Evolutionary conservation across 2,797 vertebrate species (phyloP), one percentile per base, ranked within the genome.

Genomic region (Columba guinea): DNA sequence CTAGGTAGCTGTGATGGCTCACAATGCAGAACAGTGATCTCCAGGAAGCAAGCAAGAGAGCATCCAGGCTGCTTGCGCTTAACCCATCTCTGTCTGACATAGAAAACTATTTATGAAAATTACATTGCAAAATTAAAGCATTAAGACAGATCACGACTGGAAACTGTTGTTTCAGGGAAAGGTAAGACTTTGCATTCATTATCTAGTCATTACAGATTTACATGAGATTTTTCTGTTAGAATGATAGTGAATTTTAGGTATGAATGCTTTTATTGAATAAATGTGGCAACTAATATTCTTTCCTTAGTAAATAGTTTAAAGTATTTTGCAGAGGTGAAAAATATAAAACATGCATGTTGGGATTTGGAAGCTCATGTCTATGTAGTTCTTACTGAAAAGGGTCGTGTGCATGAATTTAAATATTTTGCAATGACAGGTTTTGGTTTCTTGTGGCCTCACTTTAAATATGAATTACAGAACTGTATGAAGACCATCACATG

Each of bases 41-140:
- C 82, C 92, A 95, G 93, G 96, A 97, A 97, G 75, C 71, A 90
- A 93, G 79, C 67, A 92, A 95, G 90, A 82, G 62, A 94, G 71
- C 87, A 90, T 91, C 89, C 87, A 81, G 87, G 58, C 88, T 87
- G 49, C 52, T 68, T 82, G 62, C 56, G 69, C 46, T 95, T 95
- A 95, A 95, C 56, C 53, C 86, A 41, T 83, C 84, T 87, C 83
- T 96, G 71, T 64, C 84, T 96, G 80, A 85, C 68, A 52, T 79
- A 89, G 90, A 88, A 95, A 91, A 52, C 17, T 55, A 3, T 63
- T 86, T 39, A 60, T 81, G 71, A 91, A 78, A 73, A 93, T 74
- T 70, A 58, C 49, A 32, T 37, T 55, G 37, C 56, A 94, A 58
- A 90, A 77, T 80, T 88, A 75, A 94, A 91, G 41, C 51, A 37